Percentiles rank a stretch among this genome's conserved stretches.
phyloP scores from a whole-genome alignment of 1,140 invertebrate genomes.

The Aricia agestis region DNA sequence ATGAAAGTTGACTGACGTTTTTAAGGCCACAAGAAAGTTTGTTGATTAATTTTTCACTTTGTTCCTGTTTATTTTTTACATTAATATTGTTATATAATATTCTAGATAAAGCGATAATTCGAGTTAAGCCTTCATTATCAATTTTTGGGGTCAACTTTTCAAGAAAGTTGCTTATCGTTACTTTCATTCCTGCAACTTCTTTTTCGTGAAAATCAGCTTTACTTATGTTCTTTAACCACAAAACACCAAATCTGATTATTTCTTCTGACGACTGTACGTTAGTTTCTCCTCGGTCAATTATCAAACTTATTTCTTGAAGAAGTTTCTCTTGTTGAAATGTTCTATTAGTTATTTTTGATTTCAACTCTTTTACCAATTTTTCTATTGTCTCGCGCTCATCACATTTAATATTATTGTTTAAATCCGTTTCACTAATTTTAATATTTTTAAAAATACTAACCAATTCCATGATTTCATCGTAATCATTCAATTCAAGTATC shows the following conservation, averaged over 20 bases:
- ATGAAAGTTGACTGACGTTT: background rate
- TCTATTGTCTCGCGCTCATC: background rate
- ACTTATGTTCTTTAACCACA: background rate
- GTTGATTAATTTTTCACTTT: background rate
- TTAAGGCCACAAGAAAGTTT: background rate
- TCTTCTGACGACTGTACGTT: background rate
- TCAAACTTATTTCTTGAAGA: background rate
- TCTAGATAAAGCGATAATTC: background rate
- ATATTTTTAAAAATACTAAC: background rate
- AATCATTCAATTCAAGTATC: background rate
- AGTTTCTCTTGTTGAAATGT: background rate
- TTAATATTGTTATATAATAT: background rate
- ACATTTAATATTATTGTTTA: background rate
- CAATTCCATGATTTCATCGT: background rate
- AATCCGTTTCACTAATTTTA: background rate
- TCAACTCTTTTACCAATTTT: background rate
- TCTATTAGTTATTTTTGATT: background rate
- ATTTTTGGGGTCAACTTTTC: background rate
- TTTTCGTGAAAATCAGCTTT: background rate
- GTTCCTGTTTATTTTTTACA: background rate
- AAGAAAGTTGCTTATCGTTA: background rate
- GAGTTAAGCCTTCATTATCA: background rate
- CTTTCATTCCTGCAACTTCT: background rate
- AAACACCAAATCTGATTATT: background rate
- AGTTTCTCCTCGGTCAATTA: background rate